Base-by-base conservation (phyloP, 2,113 vertebrate species). In the Xyrauchen texanus region DNA sequence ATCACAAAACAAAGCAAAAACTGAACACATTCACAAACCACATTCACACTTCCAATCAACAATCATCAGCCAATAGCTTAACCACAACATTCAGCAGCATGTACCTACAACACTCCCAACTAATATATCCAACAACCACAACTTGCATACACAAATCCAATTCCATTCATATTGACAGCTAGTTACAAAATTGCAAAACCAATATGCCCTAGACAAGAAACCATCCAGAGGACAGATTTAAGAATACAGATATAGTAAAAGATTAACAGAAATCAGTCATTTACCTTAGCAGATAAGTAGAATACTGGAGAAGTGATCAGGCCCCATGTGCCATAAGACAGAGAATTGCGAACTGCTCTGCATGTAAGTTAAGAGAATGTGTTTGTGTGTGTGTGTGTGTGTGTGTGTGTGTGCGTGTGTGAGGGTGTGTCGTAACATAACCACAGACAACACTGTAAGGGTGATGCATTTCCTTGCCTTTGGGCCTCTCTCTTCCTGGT, bases 381-480 rank as follows among this genome's bases (percentile, higher is more conserved):
- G 21, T 34, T 34, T 34, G 21, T 34, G 21, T 34, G 21, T 34
- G 21, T 34, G 21, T 34, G 21, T n/a, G n/a, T n/a, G n/a, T n/a
- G n/a, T n/a, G n/a, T 66, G 52, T 55, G 75, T 67, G 68, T 82
- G 76, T 76, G 65, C 70, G 85, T 60, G 61, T 68, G 60, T 46
- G 68, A 52, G 68, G 82, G 72, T 76, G 68, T 81, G 87, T 70
- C 78, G 10, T 68, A 34, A 8, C 47, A 13, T 46, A 61, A 78
- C 78, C 81, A 84, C 78, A 84, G 71, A 83, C 78, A 84, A 68
- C 70, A 67, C 46, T 76, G 51, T 47, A 15, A 78, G 83, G 15
- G 79, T 85, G 78, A 86, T 85, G 81, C 74, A 81, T 80, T 88
- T 84, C 83, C 81, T 85, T 61, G 45, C 76, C 68, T 78, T 62